Percentiles rank a stretch among this genome's conserved stretches.
phyloP scores from a whole-genome alignment of 2,888 invertebrate genomes.

The Diabrotica balteata region DNA sequence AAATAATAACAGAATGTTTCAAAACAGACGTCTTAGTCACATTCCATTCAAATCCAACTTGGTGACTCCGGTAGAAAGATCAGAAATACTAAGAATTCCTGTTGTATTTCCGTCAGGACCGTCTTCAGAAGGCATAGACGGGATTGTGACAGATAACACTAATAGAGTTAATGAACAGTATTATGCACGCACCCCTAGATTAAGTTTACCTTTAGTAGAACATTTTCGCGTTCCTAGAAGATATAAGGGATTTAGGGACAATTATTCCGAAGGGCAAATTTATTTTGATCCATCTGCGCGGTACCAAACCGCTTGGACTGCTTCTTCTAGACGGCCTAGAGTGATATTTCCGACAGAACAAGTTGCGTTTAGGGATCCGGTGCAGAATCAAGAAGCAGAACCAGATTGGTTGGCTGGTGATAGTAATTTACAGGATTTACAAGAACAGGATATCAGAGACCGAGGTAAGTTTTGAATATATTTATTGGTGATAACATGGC shows the following conservation, averaged over 20 bases:
- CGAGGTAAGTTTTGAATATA: conserved; percentile 66
- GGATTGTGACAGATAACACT: conserved; percentile 3
- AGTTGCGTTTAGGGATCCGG: conserved; percentile 57
- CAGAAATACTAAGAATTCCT: conserved; percentile 33
- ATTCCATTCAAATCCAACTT: conserved; percentile 4
- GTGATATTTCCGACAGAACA: conserved; percentile 60
- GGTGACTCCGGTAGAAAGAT: conserved; percentile 23
- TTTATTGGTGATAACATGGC: neutral
- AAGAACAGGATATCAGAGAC: conserved; percentile 64
- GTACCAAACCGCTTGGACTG: conserved; percentile 47
- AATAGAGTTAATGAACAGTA: conserved; percentile 25
- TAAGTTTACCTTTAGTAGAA: conserved; percentile 40
- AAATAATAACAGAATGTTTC: conserved; percentile 1
- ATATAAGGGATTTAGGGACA: conserved; percentile 41
- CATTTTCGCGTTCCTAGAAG: conserved; percentile 45
- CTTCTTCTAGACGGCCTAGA: conserved; percentile 53
- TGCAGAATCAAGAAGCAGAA: conserved; percentile 46
- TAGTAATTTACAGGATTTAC: conserved; percentile 68
- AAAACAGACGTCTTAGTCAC: conserved; percentile 2
- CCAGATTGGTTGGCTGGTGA: conserved; percentile 55
- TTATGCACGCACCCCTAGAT: conserved; percentile 34
- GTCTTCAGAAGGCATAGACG: conserved; percentile 18
- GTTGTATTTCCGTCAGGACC: conserved; percentile 28
- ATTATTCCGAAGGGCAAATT: conserved; percentile 41
- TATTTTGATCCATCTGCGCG: conserved; percentile 50